Base-by-base conservation (phyloP, 2,888 invertebrate genomes). In the Cecidostiba fungosa region DNA sequence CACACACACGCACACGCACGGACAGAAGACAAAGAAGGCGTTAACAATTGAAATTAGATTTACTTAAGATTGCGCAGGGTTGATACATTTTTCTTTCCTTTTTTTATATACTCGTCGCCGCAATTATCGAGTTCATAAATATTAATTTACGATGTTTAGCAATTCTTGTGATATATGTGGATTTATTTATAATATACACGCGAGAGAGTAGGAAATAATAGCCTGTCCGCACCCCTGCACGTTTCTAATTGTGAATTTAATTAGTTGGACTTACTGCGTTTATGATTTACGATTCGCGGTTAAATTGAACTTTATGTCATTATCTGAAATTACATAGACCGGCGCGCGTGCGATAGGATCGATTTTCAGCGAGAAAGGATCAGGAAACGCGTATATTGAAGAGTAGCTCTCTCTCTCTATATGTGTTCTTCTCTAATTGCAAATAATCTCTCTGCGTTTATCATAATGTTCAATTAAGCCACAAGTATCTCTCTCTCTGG, bases 211-310 rank as follows among this genome's bases (percentile, higher is more conserved):
- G 81, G 77, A 81, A 81, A 81, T 85, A 81, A 66, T 77, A 19
- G 23, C 69, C 43, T 69, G 73, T 39, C 62, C 43, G 36, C 26
- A 19, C 50, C 26, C n/a, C 54, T 43, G 23, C 54, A 69, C 47
- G 69, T 85, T 77, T 85, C 85, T 82, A 85, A 81, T 85, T 78
- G 82, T 80, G 43, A 78, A 82, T 82, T 85, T 85, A 85, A 85
- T 85, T 78, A 85, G 74, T 47, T 32, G 47, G 23, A 19, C n/a
- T 59, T 0, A 26, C 62, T n/a, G 54, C 77, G 32, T 77, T 1
- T 54, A 43, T 66, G 50, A 78, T 85, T 73, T 73, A 78, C 72
- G 76, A 80, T 76, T 79, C 59, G 74, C 69, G 32, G 77, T 81
- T 43, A 78, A 82, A 85, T 78, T 78, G 77, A 85, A 78, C 54